Conservation (phyloP, 2,888 invertebrate species). For the Linnaemya vulpina region DNA sequence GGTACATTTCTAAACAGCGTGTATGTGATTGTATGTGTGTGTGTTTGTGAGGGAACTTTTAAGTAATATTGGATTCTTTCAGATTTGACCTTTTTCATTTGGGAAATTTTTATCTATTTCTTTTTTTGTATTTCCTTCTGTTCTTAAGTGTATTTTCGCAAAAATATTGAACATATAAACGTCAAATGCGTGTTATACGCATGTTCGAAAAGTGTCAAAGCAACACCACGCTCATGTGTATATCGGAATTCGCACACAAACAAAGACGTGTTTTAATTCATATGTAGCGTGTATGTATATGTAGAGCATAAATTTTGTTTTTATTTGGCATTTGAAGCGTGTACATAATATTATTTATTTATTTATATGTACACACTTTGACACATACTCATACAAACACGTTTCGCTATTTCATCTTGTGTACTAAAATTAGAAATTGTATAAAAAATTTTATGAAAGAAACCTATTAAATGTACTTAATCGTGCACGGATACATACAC, state of each 20-base stretch:
- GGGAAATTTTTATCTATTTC: not conserved
- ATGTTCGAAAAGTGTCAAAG: conserved; percentile 60
- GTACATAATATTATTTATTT: conserved; percentile 1
- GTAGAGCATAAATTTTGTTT: conserved; percentile 17
- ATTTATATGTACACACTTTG: not conserved
- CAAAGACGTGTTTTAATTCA: not conserved
- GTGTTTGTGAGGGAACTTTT: not conserved
- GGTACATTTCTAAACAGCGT: not conserved
- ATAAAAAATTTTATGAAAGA: conserved; percentile 47
- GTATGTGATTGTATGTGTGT: no score
- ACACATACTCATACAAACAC: no score
- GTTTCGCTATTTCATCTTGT: not conserved
- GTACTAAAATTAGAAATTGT: conserved; percentile 38
- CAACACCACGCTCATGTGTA: not conserved
- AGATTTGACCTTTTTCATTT: conserved; percentile 59
- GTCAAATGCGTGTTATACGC: conserved; percentile 60
- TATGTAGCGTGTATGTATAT: conserved; percentile 4
- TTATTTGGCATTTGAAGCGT: not conserved
- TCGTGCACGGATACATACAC: not conserved
- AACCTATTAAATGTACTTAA: not conserved
- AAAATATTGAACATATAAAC: conserved; percentile 28
- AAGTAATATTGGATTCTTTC: not conserved
- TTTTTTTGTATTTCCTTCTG: not conserved
- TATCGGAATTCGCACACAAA: not conserved
- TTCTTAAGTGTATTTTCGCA: conserved; percentile 18